Evolutionary conservation across 2,797 vertebrate species (phyloP), one percentile per base, ranked within the genome.

Genomic region (Phataginus tetradactyla): DNA sequence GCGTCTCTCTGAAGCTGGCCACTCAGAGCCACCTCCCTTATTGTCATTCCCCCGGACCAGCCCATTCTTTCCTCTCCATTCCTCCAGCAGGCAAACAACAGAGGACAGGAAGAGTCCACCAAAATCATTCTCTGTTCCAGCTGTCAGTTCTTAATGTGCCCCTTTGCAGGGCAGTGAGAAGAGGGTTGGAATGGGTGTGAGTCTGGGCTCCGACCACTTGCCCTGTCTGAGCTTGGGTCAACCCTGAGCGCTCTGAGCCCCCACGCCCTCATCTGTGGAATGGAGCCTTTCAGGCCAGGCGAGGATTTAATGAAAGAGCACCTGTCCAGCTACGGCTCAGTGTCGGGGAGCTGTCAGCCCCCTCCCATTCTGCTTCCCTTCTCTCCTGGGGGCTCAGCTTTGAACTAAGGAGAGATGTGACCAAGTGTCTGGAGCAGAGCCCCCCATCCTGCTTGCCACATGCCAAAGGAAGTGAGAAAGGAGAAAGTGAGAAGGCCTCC

Each of bases 61-160:
- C 32, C 29, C 13, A 18, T 15, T 55, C 7, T 68, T 78, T 87
- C 66, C 81, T 63, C 32, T 7, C 21, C 14, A 29, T 66, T 83
- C 17, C 55, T 66, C 32, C 32, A 20, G 55, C 8, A 81, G n/a
- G 34, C 0, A 53, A n/a, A 69, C 20, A 45, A 0, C 29, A 34
- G 69, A 53, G 34, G 80, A 90, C 5, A 15, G 49, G 64, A 84
- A 75, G 13, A 15, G 42, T 57, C 10, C 0, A 74, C 34, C 55
- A 5, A 32, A 61, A 53, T 61, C n/a, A 14, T 15, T 66, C 49
- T 61, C 39, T 23, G 18, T 12, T 18, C 34, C 14, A 42, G 63
- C 29, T 86, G 53, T 17, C n/a, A 20, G 3, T 39, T 68, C 77
- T 66, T 61, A 45, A 49, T 0, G 1, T 0, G 5, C 15, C 11